Evolutionary conservation across 2,113 vertebrate species (phyloP).

Genomic region (Chaenogobius annularis): DNA sequence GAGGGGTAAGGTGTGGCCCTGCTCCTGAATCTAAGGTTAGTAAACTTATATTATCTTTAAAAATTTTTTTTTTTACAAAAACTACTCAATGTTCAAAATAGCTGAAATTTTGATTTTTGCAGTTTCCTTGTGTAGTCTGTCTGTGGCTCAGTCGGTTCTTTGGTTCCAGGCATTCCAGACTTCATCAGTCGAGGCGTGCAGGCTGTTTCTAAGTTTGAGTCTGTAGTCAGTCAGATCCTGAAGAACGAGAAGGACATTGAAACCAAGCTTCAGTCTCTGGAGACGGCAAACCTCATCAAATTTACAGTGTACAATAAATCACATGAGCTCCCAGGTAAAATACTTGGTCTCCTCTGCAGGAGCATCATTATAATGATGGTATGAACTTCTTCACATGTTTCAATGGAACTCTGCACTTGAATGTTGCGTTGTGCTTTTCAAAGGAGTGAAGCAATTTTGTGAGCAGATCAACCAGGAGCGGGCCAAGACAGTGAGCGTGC

Average conservation of each 20-base stretch:
- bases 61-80: no score
- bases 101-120: neutral
- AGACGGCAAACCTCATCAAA: constrained; percentile 85
- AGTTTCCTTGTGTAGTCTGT: constrained; percentile 51
- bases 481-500: constrained; percentile 74
- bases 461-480: constrained; percentile 81
- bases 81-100: no score
- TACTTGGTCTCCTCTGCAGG: neutral
- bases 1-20: no score
- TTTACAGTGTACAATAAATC: constrained; percentile 65
- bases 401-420: neutral
- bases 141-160: neutral
- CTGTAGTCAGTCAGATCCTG: constrained; percentile 84
- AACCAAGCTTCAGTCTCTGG: constrained; percentile 78
- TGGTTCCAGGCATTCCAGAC: constrained; percentile 79
- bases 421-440: constrained; percentile 8
- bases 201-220: constrained; percentile 83
- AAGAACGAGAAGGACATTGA: constrained; percentile 82
- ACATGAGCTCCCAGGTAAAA: constrained; percentile 80
- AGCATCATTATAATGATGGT: no score
- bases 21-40: no score
- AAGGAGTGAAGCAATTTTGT: constrained; percentile 89
- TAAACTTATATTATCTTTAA: no score
- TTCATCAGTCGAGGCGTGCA: constrained; percentile 79
- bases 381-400: neutral